Conservation (phyloP, 2,113 vertebrate genomes). For the Trematomus loennbergii region DNA sequence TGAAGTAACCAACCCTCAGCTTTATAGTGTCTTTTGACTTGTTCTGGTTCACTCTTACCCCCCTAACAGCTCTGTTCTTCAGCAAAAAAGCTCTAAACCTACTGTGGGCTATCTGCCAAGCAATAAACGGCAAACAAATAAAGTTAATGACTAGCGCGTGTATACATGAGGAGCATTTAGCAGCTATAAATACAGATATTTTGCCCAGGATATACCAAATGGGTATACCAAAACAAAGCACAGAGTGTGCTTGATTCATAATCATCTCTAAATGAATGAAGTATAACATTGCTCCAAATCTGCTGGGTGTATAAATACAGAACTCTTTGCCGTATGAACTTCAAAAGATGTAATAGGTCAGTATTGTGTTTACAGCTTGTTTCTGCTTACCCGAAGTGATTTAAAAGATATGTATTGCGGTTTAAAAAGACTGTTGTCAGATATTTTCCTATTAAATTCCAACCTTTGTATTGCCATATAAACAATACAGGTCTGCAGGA, state of each 20-base stretch:
- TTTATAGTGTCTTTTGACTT: background rate
- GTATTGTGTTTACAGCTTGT: background rate
- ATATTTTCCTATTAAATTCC: background rate
- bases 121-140: background rate
- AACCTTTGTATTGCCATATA: background rate
- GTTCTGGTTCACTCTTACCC: background rate
- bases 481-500: conserved; percentile 1
- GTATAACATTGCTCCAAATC: background rate
- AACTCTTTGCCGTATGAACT: background rate
- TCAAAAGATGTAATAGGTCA: background rate
- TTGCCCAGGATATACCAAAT: background rate
- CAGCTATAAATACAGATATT: background rate
- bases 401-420: background rate
- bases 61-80: too few relatives aligned
- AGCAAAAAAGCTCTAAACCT: background rate
- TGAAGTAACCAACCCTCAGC: too few relatives aligned
- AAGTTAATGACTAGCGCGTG: background rate
- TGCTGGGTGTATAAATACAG: background rate
- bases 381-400: background rate
- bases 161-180: background rate
- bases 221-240: background rate
- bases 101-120: background rate
- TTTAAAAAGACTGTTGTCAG: background rate
- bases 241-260: background rate
- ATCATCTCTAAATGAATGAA: background rate